Evolutionary conservation across 2,113 vertebrate genomes (phyloP), one percentile per base, ranked within the genome.

Genomic region (Dicaeum eximium): DNA sequence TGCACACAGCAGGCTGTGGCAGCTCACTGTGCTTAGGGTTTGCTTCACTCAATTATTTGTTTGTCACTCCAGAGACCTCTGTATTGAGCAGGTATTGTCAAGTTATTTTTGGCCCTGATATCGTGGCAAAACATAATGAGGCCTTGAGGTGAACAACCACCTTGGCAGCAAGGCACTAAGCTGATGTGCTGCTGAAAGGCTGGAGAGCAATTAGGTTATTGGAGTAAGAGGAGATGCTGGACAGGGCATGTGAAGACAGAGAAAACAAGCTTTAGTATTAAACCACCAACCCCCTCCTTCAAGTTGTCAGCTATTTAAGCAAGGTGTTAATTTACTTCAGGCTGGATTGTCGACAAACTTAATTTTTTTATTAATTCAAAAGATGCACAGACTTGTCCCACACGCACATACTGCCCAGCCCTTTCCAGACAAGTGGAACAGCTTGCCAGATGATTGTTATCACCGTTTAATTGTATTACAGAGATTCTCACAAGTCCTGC

Each of bases 31-130:
- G 65, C 97, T 92, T 64, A 42, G 86, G 94, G 93, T 97, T 98
- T 97, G 97, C 98, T 98, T 97, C 97, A 96, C 97, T 98, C 98
- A 98, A 98, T 98, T 98, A 99, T 97, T 97, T 98, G 97, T 79
- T 97, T 98, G 98, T 98, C 98, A 94, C 92, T 97, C 97, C 86
- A 91, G 78, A 97, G 97, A 97, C 97, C 96, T 95, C 57, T 64
- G 66, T 95, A 90, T 93, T 15, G 87, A 97, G 97, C 97, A 97
- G 98, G 97, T 97, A 97, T 81, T 94, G 97, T 74, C 96, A 96
- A 97, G 98, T 97, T 98, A 98, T 97, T 97, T 97, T 95, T 94
- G 94, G 95, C 94, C 64, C 88, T 75, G 35, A 86, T 62, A 70
- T 7, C 51, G 89, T 65, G 84, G 95, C 95, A 95, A 89, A 96